phyloP scores from a whole-genome alignment of 2,888 invertebrate species.

The Autographa pulchrina region DNA sequence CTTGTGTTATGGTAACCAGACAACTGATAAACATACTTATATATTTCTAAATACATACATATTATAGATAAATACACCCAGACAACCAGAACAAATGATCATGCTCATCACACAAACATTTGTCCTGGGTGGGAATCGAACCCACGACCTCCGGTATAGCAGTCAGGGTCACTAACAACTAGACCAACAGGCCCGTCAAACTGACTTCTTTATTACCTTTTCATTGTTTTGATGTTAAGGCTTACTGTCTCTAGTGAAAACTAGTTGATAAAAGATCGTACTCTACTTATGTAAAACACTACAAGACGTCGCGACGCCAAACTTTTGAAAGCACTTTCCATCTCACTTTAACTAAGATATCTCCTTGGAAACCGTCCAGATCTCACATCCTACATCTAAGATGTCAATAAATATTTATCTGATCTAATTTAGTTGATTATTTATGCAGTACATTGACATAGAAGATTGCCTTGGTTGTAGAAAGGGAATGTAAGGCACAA shows the following conservation, averaged over 20 bases:
- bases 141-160: too few species aligned
- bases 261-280: not conserved
- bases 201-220: too few species aligned
- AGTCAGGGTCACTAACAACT: too few species aligned
- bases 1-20: too few species aligned
- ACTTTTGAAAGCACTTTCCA: slow-evolving; percentile 10
- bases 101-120: too few species aligned
- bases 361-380: not conserved
- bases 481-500: not conserved
- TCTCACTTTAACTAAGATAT: slow-evolving; percentile 12
- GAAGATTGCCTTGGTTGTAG: not conserved
- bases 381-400: not conserved
- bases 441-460: not conserved
- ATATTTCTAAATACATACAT: too few species aligned
- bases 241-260: not conserved
- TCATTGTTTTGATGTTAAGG: not conserved
- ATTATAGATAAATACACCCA: too few species aligned
- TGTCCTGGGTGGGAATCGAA: too few species aligned
- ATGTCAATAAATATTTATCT: slow-evolving; percentile 9
- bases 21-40: too few species aligned
- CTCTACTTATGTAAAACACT: not conserved
- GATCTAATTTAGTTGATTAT: not conserved
- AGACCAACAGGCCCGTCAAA: too few species aligned
- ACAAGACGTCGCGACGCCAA: not conserved
- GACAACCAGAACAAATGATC: too few species aligned